Conservation (phyloP, 1,140 invertebrate species). For the Ephestia elutella region DNA sequence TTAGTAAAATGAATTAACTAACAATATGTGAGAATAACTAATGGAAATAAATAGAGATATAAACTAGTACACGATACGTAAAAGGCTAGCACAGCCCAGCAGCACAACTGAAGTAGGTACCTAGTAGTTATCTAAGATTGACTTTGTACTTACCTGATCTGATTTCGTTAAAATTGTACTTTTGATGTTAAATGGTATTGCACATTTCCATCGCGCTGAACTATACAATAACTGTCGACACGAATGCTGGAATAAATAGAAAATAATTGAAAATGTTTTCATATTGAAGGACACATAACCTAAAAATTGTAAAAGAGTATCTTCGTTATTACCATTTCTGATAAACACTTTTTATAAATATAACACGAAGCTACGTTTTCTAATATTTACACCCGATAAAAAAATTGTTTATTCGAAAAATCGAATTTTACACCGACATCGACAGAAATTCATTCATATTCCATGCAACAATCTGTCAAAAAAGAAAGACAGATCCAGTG, state of each 20-base stretch:
- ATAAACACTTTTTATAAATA: slow-evolving; percentile 15
- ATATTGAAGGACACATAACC: slow-evolving; percentile 44
- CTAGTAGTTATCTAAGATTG: background rate
- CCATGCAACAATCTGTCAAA: slow-evolving; percentile 36
- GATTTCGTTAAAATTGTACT: slow-evolving; percentile 38
- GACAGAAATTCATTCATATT: slow-evolving; percentile 37
- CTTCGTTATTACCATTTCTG: slow-evolving; percentile 31
- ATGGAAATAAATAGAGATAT: no score
- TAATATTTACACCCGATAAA: background rate
- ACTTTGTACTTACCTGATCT: slow-evolving; percentile 42
- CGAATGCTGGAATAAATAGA: slow-evolving; percentile 54
- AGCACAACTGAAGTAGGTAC: no score
- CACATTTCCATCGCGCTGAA: slow-evolving; percentile 61
- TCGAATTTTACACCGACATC: slow-evolving; percentile 30
- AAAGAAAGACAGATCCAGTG: slow-evolving; percentile 12
- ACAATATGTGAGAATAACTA: no score
- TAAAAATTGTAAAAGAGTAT: slow-evolving; percentile 19
- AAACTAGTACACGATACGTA: no score
- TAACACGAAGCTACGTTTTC: slow-evolving; percentile 15
- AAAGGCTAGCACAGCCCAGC: no score
- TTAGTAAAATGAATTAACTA: no score
- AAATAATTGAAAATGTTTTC: slow-evolving; percentile 22
- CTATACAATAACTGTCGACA: slow-evolving; percentile 61
- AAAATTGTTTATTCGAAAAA: slow-evolving; percentile 13
- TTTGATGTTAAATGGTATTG: slow-evolving; percentile 49